Evolutionary conservation across 2,888 invertebrate species (phyloP).

Genomic region (Petrolisthes cinctipes): DNA sequence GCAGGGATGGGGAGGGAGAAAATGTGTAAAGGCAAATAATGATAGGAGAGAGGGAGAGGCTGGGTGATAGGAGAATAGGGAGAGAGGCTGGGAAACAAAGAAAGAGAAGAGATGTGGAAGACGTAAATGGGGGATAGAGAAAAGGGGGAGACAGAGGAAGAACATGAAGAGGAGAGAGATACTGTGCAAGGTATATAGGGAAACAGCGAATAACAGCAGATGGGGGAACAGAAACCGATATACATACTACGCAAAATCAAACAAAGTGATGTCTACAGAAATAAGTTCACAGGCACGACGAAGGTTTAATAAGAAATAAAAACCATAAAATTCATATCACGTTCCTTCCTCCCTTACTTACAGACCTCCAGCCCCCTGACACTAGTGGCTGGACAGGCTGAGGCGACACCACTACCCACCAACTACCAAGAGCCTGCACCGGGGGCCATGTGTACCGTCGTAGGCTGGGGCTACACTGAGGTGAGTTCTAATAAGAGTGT

Average conservation of each 20-base stretch:
- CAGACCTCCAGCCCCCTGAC: slow-evolving; percentile 11
- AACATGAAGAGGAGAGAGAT: not conserved
- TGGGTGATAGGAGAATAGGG: not conserved
- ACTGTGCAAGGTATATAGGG: not conserved
- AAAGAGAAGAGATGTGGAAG: not conserved
- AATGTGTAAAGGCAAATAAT: no score
- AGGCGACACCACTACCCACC: not conserved
- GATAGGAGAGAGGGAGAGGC: not conserved
- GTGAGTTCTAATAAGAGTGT: not conserved
- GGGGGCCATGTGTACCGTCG: slow-evolving; percentile 24
- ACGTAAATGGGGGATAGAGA: not conserved
- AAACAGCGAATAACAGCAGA: not conserved
- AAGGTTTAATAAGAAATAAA: no score
- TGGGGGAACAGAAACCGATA: not conserved
- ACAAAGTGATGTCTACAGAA: no score
- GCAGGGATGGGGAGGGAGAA: not conserved
- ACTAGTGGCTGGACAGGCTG: not conserved
- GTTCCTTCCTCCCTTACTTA: not conserved
- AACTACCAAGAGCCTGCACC: slow-evolving; percentile 30
- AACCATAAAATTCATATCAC: no score
- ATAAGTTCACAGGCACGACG: no score
- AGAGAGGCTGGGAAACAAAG: not conserved
- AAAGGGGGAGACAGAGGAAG: not conserved
- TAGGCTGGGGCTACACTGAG: slow-evolving; percentile 37
- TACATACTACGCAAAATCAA: no score